Evolutionary conservation across 2,797 vertebrate genomes (phyloP).

Genomic region (Hippocampus kuda): DNA sequence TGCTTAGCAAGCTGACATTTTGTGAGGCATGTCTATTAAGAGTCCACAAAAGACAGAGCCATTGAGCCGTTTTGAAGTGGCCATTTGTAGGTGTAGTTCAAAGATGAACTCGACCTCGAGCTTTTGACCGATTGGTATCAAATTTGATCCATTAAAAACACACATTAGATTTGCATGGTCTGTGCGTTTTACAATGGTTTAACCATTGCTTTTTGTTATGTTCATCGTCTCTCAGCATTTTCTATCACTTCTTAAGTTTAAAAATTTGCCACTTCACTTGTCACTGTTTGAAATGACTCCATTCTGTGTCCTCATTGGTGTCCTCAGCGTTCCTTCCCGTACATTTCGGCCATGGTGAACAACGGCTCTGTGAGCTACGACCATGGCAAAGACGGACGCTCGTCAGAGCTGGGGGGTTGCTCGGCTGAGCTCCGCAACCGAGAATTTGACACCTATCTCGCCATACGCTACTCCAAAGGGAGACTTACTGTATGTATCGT

Average conservation of each 20-base stretch:
- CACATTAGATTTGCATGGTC: neutral
- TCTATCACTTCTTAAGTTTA: neutral
- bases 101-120: too few relatives aligned
- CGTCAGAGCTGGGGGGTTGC: slow-evolving; percentile 85
- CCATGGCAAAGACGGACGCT: slow-evolving; percentile 88
- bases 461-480: slow-evolving; percentile 86
- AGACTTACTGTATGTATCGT: slow-evolving; percentile 78
- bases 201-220: neutral
- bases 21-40: too few relatives aligned
- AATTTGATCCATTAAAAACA: too few relatives aligned
- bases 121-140: too few relatives aligned
- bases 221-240: neutral
- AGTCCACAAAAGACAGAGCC: too few relatives aligned
- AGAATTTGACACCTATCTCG: slow-evolving; percentile 90
- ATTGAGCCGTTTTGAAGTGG: too few relatives aligned
- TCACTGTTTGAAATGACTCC: neutral
- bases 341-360: slow-evolving; percentile 93
- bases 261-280: too few relatives aligned
- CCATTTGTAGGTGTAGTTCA: too few relatives aligned
- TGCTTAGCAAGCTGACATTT: too few relatives aligned
- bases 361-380: slow-evolving; percentile 90
- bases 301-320: neutral
- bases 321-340: slow-evolving; percentile 85
- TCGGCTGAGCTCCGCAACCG: slow-evolving; percentile 86
- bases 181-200: neutral